A percentile compares a stretch with the other conserved stretches of the same genome.
phyloP scores from a whole-genome alignment of 2,797 vertebrate species.

The Rhadinocentrus ornatus region DNA sequence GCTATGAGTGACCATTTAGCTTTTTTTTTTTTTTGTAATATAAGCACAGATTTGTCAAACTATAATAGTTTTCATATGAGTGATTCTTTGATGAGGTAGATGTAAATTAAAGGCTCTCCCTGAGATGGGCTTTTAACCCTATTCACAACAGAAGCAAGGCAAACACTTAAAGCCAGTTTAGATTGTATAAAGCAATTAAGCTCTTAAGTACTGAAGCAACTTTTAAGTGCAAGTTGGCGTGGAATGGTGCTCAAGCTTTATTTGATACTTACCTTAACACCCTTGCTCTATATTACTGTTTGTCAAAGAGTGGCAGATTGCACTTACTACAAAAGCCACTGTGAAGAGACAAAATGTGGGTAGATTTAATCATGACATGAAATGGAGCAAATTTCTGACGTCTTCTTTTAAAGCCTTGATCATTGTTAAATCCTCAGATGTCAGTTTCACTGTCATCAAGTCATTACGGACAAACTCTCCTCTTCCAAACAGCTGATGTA shows the following conservation, averaged over 20 bases:
- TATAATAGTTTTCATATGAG: neutral
- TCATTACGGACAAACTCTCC: neutral
- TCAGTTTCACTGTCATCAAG: neutral
- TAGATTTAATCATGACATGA: neutral
- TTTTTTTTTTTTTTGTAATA: neutral
- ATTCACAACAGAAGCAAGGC: neutral
- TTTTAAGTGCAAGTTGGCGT: neutral
- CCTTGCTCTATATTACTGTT: neutral
- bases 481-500: neutral
- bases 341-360: neutral
- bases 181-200: neutral
- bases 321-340: neutral
- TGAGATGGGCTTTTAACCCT: neutral
- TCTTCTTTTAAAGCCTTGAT: too few species aligned
- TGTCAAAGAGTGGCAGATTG: neutral
- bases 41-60: neutral
- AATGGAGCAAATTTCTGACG: neutral
- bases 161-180: neutral
- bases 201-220: neutral
- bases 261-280: neutral
- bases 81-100: neutral
- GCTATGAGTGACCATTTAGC: neutral
- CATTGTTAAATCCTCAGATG: too few species aligned
- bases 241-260: neutral
- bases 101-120: neutral